Evolutionary conservation across 1,140 invertebrate genomes (phyloP), one percentile per base, ranked within the genome.

Genomic region (Radopholus similis): DNA sequence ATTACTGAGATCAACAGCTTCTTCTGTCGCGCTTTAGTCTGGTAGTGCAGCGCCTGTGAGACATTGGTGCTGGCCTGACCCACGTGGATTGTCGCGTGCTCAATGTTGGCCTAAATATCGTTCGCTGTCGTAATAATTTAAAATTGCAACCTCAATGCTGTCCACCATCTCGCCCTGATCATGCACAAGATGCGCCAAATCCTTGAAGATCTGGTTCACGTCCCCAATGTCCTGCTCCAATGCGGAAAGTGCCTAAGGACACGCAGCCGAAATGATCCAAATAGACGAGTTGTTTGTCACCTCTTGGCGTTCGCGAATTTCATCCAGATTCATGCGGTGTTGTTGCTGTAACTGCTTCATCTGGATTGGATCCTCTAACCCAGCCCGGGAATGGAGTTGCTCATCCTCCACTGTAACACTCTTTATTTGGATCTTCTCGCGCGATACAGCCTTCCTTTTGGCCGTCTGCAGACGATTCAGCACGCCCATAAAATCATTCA

Each of bases 121-220:
- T 11, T 15, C 38, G 26, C 15, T n/a, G 15, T 4, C 8, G 9
- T 21, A n/a, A 44, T 58, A 4, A 47, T 21, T 32, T 47, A 34
- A 34, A 80, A 58, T 13, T 57, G 0, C n/a, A 1, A 93, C 91
- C 86, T 98, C 95, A 80, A 98, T 98, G 35, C 91, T 95, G 87
- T 87, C 91, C 60, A 99, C 89, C 4, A 91, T 88, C 76, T 94
- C 89, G n/a, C 93, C 93, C 85, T 99, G 95, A 70, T 96, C 91
- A 83, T 97, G 93, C 18, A 98, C 93, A 83, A 98, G 86, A 53
- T 91, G 88, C 3, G 93, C 95, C 53, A 99, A 86, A 82, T 97
- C 94, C 86, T 94, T 96, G 84, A 97, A 98, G 77, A 98, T 97
- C 85, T 95, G 89, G 85, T 97, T 97, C 15, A 97, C 93, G 81